Conservation (phyloP, 2,797 vertebrate species). For the Remorina albescens region DNA sequence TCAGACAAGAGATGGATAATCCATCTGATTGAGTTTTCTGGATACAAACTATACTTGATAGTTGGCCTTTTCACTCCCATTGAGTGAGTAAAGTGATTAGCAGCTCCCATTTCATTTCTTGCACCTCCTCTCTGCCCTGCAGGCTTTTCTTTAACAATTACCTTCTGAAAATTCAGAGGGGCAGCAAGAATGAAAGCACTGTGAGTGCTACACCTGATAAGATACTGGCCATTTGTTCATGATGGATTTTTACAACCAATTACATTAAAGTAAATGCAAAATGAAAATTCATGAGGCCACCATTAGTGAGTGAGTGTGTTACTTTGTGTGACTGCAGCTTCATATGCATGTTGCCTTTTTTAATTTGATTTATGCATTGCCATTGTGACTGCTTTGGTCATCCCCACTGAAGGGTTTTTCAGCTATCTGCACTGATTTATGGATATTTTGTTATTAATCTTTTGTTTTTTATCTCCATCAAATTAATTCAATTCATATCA, state of each 20-base stretch:
- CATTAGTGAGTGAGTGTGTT: slow-evolving; percentile 13
- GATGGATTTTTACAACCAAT: slow-evolving; percentile 45
- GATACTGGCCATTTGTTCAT: slow-evolving; percentile 31
- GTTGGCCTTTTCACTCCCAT: slow-evolving; percentile 35
- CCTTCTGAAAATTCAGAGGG: slow-evolving; percentile 18
- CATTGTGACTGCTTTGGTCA: slow-evolving; percentile 13
- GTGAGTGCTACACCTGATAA: slow-evolving; percentile 31
- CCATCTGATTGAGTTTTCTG: not conserved
- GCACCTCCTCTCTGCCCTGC: slow-evolving; percentile 5
- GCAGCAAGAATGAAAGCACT: slow-evolving; percentile 16
- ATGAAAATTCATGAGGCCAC: slow-evolving; percentile 38
- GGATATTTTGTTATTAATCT: not conserved
- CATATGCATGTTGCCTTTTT: not conserved
- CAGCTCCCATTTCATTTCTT: slow-evolving; percentile 27
- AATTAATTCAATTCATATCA: too few species aligned
- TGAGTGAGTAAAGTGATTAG: slow-evolving; percentile 38
- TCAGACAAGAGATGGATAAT: not conserved
- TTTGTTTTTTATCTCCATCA: not conserved
- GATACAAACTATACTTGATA: slow-evolving; percentile 46
- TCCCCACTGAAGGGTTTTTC: slow-evolving; percentile 6
- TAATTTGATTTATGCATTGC: slow-evolving; percentile 30
- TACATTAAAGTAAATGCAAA: slow-evolving; percentile 42
- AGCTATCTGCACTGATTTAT: slow-evolving; percentile 2
- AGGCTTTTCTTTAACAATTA: slow-evolving; percentile 34
- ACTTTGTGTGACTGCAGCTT: slow-evolving; percentile 17